Evolutionary conservation across 2,888 invertebrate species (phyloP), one percentile per base, ranked within the genome.

Genomic region (Isotomurus palustris): DNA sequence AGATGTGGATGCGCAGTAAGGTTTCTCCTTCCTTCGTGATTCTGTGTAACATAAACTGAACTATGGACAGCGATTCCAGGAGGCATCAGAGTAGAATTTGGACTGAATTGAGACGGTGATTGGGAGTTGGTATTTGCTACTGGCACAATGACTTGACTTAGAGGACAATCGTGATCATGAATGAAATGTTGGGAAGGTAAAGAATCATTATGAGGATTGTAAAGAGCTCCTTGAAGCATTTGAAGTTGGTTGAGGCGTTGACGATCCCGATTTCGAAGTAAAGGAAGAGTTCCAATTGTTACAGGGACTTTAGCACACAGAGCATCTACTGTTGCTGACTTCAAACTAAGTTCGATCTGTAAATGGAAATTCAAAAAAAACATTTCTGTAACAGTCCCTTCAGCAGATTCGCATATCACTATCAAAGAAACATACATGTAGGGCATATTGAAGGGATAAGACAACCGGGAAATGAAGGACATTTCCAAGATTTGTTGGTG

Each of bases 401-500:
- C 6, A 8, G 41, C 21, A 43, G 12, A 32, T 32, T 12, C 32
- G 32, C 10, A 52, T n/a, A n/a, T n/a, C n/a, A 32, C 14, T 32
- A 32, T 8, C 14, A 32, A 10, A 10, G 38, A 19, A 4, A 14
- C 56, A 25, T 57, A 64, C 64, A 28, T 62, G 61, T 5, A 64
- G 17, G 40, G 52, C 59, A 43, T 64, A 64, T 17, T 53, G 53
- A 2, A 64, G 59, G 12, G 56, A 50, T n/a, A 62, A 32, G n/a
- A 53, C 40, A 29, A 52, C 24, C 4, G 59, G 61, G 47, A 59
- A 64, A 53, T 55, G 57, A n/a, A 64, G 53, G 22, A 61, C 41
- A 32, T 64, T 64, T 27, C 64, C 64, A 6, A 64, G 41, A 36
- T 64, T 62, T 10, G 64, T 61, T 28, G 64, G 62, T n/a, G 61